Evolutionary conservation across 2,113 vertebrate species (phyloP).

Genomic region (Seriola quinqueradiata): DNA sequence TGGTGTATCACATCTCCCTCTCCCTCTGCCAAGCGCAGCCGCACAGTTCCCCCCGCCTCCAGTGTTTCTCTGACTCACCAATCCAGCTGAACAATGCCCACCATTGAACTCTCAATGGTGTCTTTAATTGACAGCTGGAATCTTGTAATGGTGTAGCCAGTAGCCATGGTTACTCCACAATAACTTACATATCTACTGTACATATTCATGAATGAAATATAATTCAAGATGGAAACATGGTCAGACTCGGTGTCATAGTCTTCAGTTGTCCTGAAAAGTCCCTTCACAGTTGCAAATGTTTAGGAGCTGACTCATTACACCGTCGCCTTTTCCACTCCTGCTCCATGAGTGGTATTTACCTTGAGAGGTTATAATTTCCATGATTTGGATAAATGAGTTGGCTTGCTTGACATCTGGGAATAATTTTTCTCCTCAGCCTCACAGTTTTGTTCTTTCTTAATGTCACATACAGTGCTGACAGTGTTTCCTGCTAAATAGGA

Average conservation of each 20-base stretch:
- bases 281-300: constrained; percentile 53
- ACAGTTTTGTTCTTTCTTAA: constrained; percentile 38
- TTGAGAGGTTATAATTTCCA: constrained; percentile 78
- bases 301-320: constrained; percentile 68
- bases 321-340: constrained; percentile 70
- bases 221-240: constrained; percentile 55
- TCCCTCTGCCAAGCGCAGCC: constrained; percentile 67
- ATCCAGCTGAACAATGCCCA: constrained; percentile 78
- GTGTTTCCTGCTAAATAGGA: constrained; percentile 9
- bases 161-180: constrained; percentile 73
- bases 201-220: constrained; percentile 69
- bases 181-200: constrained; percentile 51
- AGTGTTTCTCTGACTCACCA: constrained; percentile 74
- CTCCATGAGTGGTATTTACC: constrained; percentile 67
- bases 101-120: constrained; percentile 79
- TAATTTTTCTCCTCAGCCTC: constrained; percentile 53
- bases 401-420: constrained; percentile 68
- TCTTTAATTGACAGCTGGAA: constrained; percentile 76
- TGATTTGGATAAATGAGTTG: constrained; percentile 68
- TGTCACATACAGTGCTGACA: constrained; percentile 23
- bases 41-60: constrained; percentile 46
- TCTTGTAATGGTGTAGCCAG: constrained; percentile 73
- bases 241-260: constrained; percentile 16
- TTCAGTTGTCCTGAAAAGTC: constrained; percentile 56
- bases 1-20: constrained; percentile 78